Evolutionary conservation across 37 sponge, comb jelly and placozoan species (phyloP).

Genomic region (Ianthella basta): DNA sequence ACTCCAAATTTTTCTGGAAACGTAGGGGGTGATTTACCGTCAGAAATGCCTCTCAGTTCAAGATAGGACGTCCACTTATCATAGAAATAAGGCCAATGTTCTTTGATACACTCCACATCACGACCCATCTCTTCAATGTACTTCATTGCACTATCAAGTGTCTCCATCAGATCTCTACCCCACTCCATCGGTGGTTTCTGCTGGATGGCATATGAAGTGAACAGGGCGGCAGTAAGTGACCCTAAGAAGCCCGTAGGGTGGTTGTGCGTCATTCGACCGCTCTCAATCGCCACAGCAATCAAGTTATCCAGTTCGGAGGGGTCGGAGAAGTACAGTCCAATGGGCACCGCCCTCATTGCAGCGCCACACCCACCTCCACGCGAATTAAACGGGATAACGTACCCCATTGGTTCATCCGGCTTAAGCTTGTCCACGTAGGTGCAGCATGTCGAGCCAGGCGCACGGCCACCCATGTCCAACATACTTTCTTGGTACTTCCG

Average conservation of each 20-base stretch:
- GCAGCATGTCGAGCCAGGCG: slow-evolving; percentile 72
- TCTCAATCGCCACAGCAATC: slow-evolving; percentile 76
- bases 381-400: slow-evolving; percentile 61
- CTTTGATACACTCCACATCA: slow-evolving; percentile 65
- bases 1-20: slow-evolving; percentile 57
- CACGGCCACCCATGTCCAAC: slow-evolving; percentile 74
- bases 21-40: slow-evolving; percentile 53
- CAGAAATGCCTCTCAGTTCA: slow-evolving; percentile 42
- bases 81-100: slow-evolving; percentile 72
- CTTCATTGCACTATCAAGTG: slow-evolving; percentile 55
- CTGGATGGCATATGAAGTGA: slow-evolving; percentile 78
- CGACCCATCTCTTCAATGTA: slow-evolving; percentile 54
- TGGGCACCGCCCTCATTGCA: slow-evolving; percentile 80
- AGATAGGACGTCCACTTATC: slow-evolving; percentile 60
- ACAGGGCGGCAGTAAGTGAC: slow-evolving; percentile 71
- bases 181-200: slow-evolving; percentile 64
- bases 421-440: slow-evolving; percentile 13
- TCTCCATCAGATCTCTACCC: slow-evolving; percentile 71
- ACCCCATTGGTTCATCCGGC: slow-evolving; percentile 46
- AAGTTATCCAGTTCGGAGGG: slow-evolving; percentile 63
- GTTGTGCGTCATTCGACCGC: slow-evolving; percentile 91
- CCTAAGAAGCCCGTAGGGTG: slow-evolving; percentile 85
- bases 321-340: slow-evolving; percentile 74
- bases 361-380: slow-evolving; percentile 91
- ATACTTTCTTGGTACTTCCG: slow-evolving; percentile 67